A percentile compares a stretch with the other conserved stretches of the same genome.
These are phyloP conservation scores for Galemys pyrenaicus DNA, from an alignment of 2,113 vertebrate genomes.

Conservation along the genomic window DNA sequence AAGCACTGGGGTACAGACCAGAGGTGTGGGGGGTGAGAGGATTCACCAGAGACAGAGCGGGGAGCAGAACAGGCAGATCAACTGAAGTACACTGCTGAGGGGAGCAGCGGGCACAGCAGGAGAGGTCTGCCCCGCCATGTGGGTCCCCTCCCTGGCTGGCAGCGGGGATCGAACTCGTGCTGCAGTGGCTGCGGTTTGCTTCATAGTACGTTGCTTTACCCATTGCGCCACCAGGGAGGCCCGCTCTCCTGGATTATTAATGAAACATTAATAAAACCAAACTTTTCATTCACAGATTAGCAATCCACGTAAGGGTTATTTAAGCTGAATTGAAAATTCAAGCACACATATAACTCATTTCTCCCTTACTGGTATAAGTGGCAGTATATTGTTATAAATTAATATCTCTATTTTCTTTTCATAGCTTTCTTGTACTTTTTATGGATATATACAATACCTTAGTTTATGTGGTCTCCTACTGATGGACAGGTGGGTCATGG, in stretches of 20 bases:
- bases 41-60: no score
- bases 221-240: no score
- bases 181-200: no score
- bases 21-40: no score
- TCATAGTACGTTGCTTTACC: no score
- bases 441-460: not conserved
- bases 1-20: no score
- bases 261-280: conserved; percentile 63
- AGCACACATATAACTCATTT: not conserved
- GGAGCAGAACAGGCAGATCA: no score
- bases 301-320: not conserved
- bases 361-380: not conserved
- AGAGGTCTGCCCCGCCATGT: no score
- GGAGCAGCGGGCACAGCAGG: no score
- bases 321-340: not conserved
- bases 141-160: no score
- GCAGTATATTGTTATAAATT: not conserved
- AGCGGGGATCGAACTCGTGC: no score
- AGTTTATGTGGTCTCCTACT: not conserved
- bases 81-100: no score
- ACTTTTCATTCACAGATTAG: conserved; percentile 17
- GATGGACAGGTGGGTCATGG: not conserved
- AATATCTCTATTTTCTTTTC: not conserved
- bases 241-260: conserved; percentile 50
- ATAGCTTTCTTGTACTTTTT: not conserved